phyloP scores from a whole-genome alignment of 1,140 invertebrate genomes.

The Oryctes rhinoceros region DNA sequence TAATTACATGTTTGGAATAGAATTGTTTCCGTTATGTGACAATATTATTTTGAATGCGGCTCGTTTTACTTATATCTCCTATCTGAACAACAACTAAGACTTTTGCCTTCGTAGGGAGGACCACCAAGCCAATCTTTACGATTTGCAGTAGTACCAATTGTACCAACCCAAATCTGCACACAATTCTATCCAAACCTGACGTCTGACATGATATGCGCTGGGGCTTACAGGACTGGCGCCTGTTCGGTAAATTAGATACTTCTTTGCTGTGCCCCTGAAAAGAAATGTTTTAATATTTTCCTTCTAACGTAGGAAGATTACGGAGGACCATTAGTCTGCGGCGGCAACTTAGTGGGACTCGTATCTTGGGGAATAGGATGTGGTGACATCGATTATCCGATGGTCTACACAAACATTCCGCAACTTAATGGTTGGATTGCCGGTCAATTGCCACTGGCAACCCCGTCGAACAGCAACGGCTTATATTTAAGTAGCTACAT shows the following conservation, averaged over 20 bases:
- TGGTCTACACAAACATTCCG: neutral
- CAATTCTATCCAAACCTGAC: neutral
- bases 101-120: neutral
- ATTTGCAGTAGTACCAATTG: neutral
- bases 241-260: conserved; percentile 31
- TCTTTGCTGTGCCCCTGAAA: neutral
- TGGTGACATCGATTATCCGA: neutral
- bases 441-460: neutral
- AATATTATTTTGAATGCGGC: no score
- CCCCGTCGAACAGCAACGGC: neutral
- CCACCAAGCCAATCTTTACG: neutral
- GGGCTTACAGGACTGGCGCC: conserved; percentile 1
- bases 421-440: neutral
- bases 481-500: neutral
- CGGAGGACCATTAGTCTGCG: conserved; percentile 17
- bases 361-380: conserved; percentile 19
- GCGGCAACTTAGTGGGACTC: neutral
- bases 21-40: no score
- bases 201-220: conserved; percentile 38
- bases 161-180: neutral
- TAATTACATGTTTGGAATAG: no score
- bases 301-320: conserved; percentile 13
- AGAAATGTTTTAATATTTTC: neutral
- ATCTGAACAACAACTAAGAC: neutral
- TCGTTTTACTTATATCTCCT: no score